Evolutionary conservation across 2,888 invertebrate genomes (phyloP), one percentile per base, ranked within the genome.

Genomic region (Hetaerina titia): DNA sequence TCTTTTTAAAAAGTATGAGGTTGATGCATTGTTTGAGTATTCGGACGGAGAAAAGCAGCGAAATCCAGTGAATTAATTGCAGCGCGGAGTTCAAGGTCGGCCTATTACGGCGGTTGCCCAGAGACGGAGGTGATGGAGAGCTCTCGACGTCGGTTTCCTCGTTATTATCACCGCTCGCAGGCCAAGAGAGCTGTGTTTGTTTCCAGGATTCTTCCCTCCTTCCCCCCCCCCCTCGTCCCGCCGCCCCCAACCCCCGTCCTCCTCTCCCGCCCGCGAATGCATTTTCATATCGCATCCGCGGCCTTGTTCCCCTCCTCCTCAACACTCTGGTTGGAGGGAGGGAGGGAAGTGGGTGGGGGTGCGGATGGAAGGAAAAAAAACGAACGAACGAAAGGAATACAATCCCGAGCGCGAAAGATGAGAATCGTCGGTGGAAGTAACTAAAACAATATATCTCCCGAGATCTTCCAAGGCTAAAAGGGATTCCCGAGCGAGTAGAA

Each of bases 371-470:
- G 81, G 31, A 31, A 81, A 19, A 69, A 9, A 45, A 45, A 45
- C 45, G 45, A 45, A 45, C 45, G 45, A 45, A 45, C 45, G 45
- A 45, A 45, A 45, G 45, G 45, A 45, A 88, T 4, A 90, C 19
- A 45, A 81, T 63, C 11, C 19, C 45, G 64, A 15, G 90, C 64
- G 74, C 56, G 56, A 74, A 92, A 92, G 69, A 92, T 92, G 92
- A 92, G 92, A 92, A 69, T 56, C 69, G 64, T 63, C 64, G 22
- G 13, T 45, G 90, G 63, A n/a, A 69, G 56, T 74, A 74, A 69
- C 69, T 60, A 69, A 92, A 92, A 92, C 92, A 92, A 92, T 92
- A 92, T 69, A 69, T 69, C 92, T 92, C 92, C 69, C 45, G 69
- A 74, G 92, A 69, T 56, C 64, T 74, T 92, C 92, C 92, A 92